A percentile compares a stretch with the other conserved stretches of the same genome.
Evolutionary conservation across 2,888 invertebrate genomes (phyloP).

Genomic region (Ephialtes manifestator): DNA sequence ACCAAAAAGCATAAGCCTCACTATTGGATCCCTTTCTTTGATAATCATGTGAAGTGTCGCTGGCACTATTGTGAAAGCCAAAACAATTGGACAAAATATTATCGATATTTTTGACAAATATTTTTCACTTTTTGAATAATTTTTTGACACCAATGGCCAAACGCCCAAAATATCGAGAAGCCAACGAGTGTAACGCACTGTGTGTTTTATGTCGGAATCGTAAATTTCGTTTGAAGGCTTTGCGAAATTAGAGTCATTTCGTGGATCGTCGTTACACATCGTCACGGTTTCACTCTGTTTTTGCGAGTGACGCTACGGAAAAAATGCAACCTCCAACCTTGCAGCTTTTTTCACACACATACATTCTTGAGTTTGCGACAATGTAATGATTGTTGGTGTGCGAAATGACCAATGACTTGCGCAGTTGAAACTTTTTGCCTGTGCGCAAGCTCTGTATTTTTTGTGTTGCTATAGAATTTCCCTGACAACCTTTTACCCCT

Average conservation of each 20-base stretch:
- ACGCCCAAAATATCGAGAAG: conserved; percentile 60
- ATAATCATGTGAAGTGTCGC: conserved; percentile 52
- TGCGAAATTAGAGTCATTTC: neutral
- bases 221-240: neutral
- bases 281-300: neutral
- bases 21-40: conserved; percentile 34
- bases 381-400: too few species aligned
- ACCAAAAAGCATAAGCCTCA: conserved; percentile 47
- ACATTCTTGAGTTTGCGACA: neutral
- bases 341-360: too few species aligned
- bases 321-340: neutral
- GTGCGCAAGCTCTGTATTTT: neutral
- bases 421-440: too few species aligned
- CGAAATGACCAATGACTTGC: too few species aligned
- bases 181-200: conserved; percentile 55
- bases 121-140: conserved; percentile 27
- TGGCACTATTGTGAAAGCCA: conserved; percentile 54
- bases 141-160: conserved; percentile 61
- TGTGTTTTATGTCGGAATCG: conserved; percentile 39
- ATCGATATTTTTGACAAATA: conserved; percentile 31
- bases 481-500: neutral
- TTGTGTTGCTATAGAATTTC: neutral
- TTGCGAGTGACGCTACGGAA: neutral
- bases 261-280: conserved; percentile 12
- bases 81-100: conserved; percentile 24